A percentile compares a stretch with the other conserved stretches of the same genome.
Evolutionary conservation across 64 coral and sea anemone species (phyloP).

Genomic region (Acropora yongei): DNA sequence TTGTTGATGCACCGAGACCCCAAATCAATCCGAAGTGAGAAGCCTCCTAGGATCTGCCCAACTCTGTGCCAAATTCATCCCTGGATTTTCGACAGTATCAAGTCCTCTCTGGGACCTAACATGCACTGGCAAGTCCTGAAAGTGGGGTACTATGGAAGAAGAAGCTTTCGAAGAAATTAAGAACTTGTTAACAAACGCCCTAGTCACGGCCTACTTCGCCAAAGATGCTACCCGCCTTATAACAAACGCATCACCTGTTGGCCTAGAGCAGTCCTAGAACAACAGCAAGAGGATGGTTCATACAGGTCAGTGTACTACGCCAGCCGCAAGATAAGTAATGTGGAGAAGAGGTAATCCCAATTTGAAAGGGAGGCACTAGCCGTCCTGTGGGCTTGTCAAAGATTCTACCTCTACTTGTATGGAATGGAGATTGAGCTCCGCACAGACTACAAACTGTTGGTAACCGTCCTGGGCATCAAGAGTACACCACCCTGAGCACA

Average conservation of each 20-base stretch:
- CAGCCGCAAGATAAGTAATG: slow-evolving; percentile 27
- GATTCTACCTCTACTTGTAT: slow-evolving; percentile 19
- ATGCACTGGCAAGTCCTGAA: too few species aligned
- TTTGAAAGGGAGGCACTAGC: slow-evolving; percentile 51
- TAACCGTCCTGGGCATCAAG: not conserved
- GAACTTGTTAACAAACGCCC: slow-evolving; percentile 12
- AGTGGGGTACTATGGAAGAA: too few species aligned
- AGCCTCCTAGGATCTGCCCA: too few species aligned
- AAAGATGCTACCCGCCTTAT: slow-evolving; percentile 19
- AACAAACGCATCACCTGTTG: slow-evolving; percentile 33
- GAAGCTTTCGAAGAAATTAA: slow-evolving; percentile 47
- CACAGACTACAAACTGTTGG: too few species aligned
- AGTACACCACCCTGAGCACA: slow-evolving; percentile 10
- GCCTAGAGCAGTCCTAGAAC: slow-evolving; percentile 37
- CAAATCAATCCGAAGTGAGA: too few species aligned
- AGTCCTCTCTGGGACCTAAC: too few species aligned
- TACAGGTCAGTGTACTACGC: slow-evolving; percentile 6
- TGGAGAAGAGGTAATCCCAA: slow-evolving; percentile 39
- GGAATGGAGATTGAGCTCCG: too few species aligned
- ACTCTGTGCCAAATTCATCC: too few species aligned
- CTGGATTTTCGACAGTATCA: too few species aligned
- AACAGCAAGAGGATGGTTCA: not conserved
- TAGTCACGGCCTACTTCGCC: slow-evolving; percentile 61
- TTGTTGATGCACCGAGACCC: too few species aligned
- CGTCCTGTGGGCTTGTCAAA: slow-evolving; percentile 33